Percentiles rank a stretch among this genome's conserved stretches.
Conservation (phyloP, 2,888 invertebrate species). For the Leptopilina drosophilae region DNA sequence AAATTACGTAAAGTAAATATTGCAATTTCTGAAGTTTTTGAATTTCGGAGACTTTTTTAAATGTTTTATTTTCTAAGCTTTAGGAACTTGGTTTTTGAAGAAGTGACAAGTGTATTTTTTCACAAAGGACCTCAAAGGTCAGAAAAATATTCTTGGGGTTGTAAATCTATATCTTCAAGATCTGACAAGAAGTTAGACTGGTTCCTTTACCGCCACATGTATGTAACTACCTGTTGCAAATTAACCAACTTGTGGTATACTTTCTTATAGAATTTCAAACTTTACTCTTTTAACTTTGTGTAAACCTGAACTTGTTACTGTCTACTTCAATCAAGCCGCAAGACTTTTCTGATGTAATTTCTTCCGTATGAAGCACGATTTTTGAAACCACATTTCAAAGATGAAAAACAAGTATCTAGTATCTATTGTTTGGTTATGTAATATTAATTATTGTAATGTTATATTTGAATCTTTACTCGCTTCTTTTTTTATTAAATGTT, state of each 20-base stretch:
- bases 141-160: slow-evolving; percentile 21
- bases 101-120: background rate
- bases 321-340: background rate
- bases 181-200: slow-evolving; percentile 37
- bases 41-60: background rate
- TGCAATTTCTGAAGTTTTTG: background rate
- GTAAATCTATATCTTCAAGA: slow-evolving; percentile 27
- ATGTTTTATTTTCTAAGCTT: background rate
- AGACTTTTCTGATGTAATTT: background rate
- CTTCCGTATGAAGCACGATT: background rate
- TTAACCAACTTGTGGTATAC: slow-evolving; percentile 1
- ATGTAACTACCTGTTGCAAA: slow-evolving; percentile 18
- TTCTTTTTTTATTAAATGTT: too few relatives aligned
- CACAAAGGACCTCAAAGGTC: background rate
- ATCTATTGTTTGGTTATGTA: too few relatives aligned
- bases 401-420: too few relatives aligned
- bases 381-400: background rate
- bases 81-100: background rate
- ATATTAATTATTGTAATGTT: too few relatives aligned
- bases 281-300: slow-evolving; percentile 12
- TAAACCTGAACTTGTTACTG: background rate
- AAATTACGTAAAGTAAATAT: slow-evolving; percentile 9
- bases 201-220: slow-evolving; percentile 24
- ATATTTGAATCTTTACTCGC: too few relatives aligned
- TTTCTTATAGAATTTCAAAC: slow-evolving; percentile 14